phyloP scores from a whole-genome alignment of 2,888 invertebrate species.

The Drosophila longiperda region DNA sequence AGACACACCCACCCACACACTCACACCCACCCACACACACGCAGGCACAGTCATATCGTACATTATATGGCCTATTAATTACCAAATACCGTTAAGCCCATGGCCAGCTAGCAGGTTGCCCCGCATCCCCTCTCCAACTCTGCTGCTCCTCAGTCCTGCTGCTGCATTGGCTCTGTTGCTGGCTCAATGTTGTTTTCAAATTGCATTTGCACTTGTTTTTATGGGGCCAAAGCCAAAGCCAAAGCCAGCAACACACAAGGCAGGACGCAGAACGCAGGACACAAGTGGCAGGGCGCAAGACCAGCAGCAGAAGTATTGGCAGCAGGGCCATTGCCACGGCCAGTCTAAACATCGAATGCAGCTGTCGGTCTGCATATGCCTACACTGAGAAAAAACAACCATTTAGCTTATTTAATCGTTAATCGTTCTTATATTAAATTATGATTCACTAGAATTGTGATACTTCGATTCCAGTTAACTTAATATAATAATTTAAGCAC shows the following conservation, averaged over 20 bases:
- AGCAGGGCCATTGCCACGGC: constrained; percentile 18
- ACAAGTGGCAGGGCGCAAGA: constrained; percentile 5
- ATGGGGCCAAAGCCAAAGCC: constrained; percentile 61
- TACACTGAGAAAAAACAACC: constrained; percentile 9
- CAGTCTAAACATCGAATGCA: constrained; percentile 52
- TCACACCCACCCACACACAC: not conserved
- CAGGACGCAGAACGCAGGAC: constrained; percentile 1
- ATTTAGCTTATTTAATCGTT: not conserved
- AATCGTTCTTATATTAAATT: not conserved
- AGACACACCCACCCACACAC: not conserved
- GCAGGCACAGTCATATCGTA: constrained; percentile 57
- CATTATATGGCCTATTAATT: constrained; percentile 80
- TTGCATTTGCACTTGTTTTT: constrained; percentile 79
- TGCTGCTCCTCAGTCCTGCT: not conserved
- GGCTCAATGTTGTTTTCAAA: constrained; percentile 73
- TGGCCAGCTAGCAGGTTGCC: constrained; percentile 47
- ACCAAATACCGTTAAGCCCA: constrained; percentile 73
- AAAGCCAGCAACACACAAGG: constrained; percentile 5
- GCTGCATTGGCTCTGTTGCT: constrained; percentile 4
- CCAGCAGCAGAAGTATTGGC: constrained; percentile 2
- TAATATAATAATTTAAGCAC: not conserved
- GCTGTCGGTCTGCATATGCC: constrained; percentile 48
- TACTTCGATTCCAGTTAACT: not conserved
- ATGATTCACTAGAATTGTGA: not conserved
- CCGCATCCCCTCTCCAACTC: not conserved